Evolutionary conservation across 2,888 invertebrate species (phyloP).

Genomic region (Congeria kusceri): DNA sequence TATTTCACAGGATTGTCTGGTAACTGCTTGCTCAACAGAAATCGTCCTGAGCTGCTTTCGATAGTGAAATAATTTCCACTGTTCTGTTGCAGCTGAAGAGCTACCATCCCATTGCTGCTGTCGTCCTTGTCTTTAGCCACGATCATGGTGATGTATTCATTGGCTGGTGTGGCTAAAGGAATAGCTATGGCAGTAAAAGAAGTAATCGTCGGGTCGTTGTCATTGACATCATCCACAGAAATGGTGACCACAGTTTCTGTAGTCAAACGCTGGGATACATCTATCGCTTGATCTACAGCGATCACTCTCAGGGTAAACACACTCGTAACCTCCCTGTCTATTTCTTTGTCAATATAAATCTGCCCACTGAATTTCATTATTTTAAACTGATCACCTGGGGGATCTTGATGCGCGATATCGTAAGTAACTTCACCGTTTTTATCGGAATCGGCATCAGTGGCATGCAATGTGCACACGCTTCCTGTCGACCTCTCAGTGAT

Average conservation of each 20-base stretch:
- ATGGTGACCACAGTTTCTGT: conserved; percentile 96
- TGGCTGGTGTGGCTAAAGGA: conserved; percentile 85
- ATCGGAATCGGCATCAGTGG: conserved; percentile 96
- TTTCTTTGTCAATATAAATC: conserved; percentile 93
- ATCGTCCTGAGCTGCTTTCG: conserved; percentile 60
- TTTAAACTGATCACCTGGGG: conserved; percentile 93
- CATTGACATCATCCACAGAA: conserved; percentile 95
- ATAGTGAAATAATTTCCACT: conserved; percentile 53
- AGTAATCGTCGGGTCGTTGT: conserved; percentile 94
- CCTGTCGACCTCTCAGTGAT: conserved; percentile 94
- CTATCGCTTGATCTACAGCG: conserved; percentile 95
- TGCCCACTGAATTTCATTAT: conserved; percentile 93
- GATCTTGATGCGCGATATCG: conserved; percentile 93
- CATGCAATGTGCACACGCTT: conserved; percentile 93
- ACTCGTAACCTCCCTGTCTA: conserved; percentile 96
- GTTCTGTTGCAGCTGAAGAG: conserved; percentile 89
- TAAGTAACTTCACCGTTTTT: conserved; percentile 93
- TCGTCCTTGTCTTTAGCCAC: conserved; percentile 95
- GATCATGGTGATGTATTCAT: conserved; percentile 90
- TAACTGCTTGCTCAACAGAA: conserved; percentile 57
- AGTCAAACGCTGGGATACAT: conserved; percentile 90
- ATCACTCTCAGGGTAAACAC: conserved; percentile 95
- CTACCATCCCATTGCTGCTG: conserved; percentile 95
- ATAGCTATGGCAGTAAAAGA: conserved; percentile 91
- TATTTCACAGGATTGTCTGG: conserved; percentile 60